Evolutionary conservation across 2,888 invertebrate species (phyloP), one percentile per base, ranked within the genome.

Genomic region (Patella pellucida): DNA sequence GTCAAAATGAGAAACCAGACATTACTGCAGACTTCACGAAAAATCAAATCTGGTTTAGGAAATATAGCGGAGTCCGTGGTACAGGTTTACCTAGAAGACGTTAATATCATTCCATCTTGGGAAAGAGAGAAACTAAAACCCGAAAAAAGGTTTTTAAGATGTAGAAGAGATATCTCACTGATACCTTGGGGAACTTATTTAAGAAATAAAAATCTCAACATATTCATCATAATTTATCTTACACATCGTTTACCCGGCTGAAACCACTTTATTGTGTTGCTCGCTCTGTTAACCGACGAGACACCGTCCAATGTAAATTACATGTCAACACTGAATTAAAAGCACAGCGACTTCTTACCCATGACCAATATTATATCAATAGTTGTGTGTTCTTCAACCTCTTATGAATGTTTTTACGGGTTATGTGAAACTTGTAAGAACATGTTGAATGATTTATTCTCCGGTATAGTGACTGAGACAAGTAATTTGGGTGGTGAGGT

Each of bases 271-370:
- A 74, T 62, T 70, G 74, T 54, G 71, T 71, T 31, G 15, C 68
- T 71, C 62, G 62, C 51, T 50, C 31, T 51, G 71, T 74, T 15
- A 70, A 27, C 31, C 23, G 68, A 15, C 51, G 76, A 41, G 71
- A 76, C 68, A 70, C 74, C 3, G 62, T n/a, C 62, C 62, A 62
- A 23, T 74, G 76, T 56, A 76, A 74, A 67, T 62, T 74, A 15
- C 76, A 74, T 52, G 23, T 15, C n/a, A 76, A 74, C 52, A 54
- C 54, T 50, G 76, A 74, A 69, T 52, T 76, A 51, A 76, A 74
- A 67, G 69, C 73, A 15, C 27, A 23, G 19, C 70, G 70, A 52
- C 68, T 74, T 31, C 69, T 54, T 69, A 16, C 69, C 7, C 14
- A 50, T 68, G 76, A 19, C 19, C 51, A 74, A 31, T 51, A 19